A percentile compares a stretch with the other conserved stretches of the same genome.
phyloP scores from a whole-genome alignment of 1,140 invertebrate species.

The Drosophila suzukii region DNA sequence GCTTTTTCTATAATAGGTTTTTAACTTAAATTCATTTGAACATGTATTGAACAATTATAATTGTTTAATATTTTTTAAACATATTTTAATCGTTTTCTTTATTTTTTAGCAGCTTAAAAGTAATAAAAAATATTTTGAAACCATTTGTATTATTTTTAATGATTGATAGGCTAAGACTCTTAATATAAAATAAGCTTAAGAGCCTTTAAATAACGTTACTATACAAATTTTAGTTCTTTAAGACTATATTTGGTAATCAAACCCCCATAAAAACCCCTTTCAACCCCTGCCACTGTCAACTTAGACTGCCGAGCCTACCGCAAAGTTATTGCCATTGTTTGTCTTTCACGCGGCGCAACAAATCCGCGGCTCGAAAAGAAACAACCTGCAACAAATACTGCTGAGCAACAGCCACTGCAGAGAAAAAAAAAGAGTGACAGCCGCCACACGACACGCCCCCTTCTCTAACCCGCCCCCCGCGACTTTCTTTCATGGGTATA shows the following conservation, averaged over 20 bases:
- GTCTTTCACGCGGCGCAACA: slow-evolving; percentile 46
- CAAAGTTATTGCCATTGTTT: slow-evolving; percentile 66
- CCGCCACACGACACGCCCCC: slow-evolving; percentile 28
- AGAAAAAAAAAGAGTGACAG: slow-evolving; percentile 24
- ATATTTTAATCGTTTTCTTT: no score
- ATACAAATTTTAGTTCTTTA: not conserved
- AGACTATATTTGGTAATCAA: not conserved
- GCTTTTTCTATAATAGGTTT: no score
- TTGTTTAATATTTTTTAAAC: no score
- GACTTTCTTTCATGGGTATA: slow-evolving; percentile 3
- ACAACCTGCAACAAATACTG: slow-evolving; percentile 14
- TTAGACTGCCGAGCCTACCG: slow-evolving; percentile 60
- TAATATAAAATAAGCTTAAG: no score
- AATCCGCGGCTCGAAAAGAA: slow-evolving; percentile 40
- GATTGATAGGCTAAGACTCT: no score
- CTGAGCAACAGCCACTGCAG: slow-evolving; percentile 28
- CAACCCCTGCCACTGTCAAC: not conserved
- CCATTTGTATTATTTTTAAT: no score
- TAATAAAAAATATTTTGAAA: no score
- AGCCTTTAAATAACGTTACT: no score
- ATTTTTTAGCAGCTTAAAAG: no score
- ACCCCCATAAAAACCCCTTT: not conserved
- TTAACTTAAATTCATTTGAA: no score
- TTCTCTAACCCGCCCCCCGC: not conserved
- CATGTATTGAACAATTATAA: no score